phyloP scores from a whole-genome alignment of 2,113 vertebrate genomes.

The Eonycteris spelaea region DNA sequence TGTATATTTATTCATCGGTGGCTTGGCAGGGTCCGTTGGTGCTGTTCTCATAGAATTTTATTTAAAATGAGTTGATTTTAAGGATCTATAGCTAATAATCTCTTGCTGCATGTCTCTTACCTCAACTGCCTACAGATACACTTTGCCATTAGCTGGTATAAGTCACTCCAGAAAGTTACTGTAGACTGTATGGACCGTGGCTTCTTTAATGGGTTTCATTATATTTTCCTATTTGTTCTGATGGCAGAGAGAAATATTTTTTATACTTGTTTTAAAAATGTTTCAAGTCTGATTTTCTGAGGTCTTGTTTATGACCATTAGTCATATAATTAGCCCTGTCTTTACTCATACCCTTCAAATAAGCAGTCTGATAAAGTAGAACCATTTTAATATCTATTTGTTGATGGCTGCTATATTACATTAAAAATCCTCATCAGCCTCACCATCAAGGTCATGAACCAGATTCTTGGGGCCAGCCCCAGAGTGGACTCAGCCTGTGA shows the following conservation, averaged over 20 bases:
- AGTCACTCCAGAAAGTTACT: not conserved
- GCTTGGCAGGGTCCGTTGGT: accelerated
- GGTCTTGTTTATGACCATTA: not conserved
- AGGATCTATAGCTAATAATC: not conserved
- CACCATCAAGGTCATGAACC: not conserved
- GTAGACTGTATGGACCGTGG: accelerated
- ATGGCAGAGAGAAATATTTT: not conserved
- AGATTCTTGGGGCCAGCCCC: not conserved
- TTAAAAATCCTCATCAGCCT: not conserved
- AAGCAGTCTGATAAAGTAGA: not conserved
- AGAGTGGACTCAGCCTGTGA: accelerated
- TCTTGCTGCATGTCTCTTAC: not conserved
- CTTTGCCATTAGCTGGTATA: not conserved
- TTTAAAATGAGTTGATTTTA: not conserved
- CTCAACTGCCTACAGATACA: not conserved
- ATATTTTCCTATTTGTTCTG: not conserved
- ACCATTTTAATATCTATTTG: not conserved
- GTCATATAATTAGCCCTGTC: not conserved
- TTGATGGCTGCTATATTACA: not conserved
- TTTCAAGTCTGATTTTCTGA: not conserved
- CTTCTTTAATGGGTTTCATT: not conserved
- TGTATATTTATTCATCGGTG: not conserved
- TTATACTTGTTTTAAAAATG: not conserved
- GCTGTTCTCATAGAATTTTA: accelerated
- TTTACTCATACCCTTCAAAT: not conserved